Percentiles rank a stretch among this genome's conserved stretches.
Evolutionary conservation across 2,888 invertebrate genomes (phyloP).

Genomic region (Sarcophaga rosellei): DNA sequence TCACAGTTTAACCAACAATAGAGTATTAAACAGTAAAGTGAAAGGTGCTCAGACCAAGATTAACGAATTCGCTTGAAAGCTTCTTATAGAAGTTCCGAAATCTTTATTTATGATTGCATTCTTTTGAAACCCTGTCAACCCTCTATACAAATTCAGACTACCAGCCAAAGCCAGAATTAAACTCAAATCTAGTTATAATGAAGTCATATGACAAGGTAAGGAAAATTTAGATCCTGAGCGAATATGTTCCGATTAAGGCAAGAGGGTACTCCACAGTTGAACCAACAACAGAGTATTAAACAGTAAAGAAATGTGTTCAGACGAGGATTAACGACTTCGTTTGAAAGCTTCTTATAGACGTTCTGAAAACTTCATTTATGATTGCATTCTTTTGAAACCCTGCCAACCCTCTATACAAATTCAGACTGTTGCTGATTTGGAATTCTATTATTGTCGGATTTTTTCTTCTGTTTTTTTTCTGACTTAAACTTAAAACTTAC

Average conservation of each 20-base stretch:
- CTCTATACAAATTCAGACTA: slow-evolving; percentile 24
- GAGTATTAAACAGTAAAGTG: too few relatives aligned
- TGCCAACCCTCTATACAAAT: neutral
- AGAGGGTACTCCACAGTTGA: too few relatives aligned
- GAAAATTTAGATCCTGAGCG: too few relatives aligned
- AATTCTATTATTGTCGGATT: slow-evolving; percentile 53
- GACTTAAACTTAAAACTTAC: slow-evolving; percentile 38
- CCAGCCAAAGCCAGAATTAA: too few relatives aligned
- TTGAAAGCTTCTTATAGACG: neutral
- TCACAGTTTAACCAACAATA: too few relatives aligned
- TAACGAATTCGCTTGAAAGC: neutral
- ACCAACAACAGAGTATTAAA: too few relatives aligned
- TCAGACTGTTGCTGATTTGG: slow-evolving; percentile 53
- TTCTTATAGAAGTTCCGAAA: too few relatives aligned
- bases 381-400: slow-evolving; percentile 3
- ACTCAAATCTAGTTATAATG: too few relatives aligned
- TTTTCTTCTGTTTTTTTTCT: too few relatives aligned
- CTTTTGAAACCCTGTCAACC: neutral
- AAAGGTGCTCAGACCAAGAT: neutral
- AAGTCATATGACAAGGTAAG: too few relatives aligned
- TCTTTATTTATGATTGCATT: neutral
- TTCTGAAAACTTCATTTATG: neutral
- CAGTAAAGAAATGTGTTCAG: too few relatives aligned
- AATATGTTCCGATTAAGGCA: too few relatives aligned
- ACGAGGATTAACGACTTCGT: neutral